These are phyloP conservation scores for Dasyprocta punctata DNA, from an alignment of 2,113 vertebrate species.

Conservation along the genomic window DNA sequence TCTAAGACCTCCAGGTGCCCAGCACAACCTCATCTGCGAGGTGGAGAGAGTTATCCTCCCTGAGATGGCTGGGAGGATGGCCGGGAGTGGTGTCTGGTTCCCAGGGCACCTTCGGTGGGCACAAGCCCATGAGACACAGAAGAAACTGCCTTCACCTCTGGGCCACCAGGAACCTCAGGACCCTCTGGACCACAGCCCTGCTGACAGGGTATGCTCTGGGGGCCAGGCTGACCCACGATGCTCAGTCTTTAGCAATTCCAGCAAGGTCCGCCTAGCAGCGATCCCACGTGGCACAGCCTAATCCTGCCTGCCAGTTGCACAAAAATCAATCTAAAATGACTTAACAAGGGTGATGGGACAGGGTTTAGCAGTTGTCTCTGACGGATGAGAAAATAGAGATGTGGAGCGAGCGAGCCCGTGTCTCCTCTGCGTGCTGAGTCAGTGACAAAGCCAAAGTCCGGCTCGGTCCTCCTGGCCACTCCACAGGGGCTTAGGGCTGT, in stretches of 20 bases:
- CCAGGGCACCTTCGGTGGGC: background rate
- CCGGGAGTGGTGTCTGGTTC: background rate
- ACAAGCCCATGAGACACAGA: rapidly evolving
- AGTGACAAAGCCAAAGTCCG: too few species aligned
- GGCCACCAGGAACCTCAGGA: background rate
- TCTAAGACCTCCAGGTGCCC: background rate
- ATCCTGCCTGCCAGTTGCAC: constrained; percentile 2
- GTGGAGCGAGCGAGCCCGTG: rapidly evolving
- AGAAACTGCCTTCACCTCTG: background rate
- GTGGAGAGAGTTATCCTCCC: background rate
- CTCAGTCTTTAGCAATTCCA: background rate
- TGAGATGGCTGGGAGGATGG: background rate
- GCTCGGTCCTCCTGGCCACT: background rate
- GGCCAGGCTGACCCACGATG: background rate
- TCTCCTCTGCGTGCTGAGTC: background rate
- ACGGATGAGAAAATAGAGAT: background rate
- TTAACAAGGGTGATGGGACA: background rate
- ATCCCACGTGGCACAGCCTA: background rate
- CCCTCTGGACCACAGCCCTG: background rate
- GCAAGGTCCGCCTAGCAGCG: background rate
- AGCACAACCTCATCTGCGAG: background rate
- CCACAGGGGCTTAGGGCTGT: background rate
- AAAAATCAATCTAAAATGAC: constrained; percentile 64
- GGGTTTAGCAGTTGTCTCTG: constrained; percentile 41
- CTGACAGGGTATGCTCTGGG: rapidly evolving